These are phyloP conservation scores for Remorina albescens DNA, from an alignment of 2,797 vertebrate genomes.

Conservation along the genomic window DNA sequence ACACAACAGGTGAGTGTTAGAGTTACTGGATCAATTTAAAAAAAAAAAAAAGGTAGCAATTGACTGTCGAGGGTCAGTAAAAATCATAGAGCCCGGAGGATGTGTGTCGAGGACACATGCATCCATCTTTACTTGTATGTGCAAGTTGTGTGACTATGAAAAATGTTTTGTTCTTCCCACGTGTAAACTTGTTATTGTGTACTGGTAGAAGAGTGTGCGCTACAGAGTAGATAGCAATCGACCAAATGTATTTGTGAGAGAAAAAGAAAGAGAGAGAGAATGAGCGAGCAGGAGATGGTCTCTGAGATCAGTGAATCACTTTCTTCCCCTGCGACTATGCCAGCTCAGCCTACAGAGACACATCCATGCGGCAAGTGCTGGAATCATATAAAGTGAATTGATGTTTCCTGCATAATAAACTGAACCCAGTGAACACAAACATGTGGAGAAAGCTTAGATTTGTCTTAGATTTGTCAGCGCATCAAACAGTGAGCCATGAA, in stretches of 20 bases:
- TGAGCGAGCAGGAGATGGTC: constrained; percentile 35
- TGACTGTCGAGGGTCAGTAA: constrained; percentile 15
- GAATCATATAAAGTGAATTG: constrained; percentile 48
- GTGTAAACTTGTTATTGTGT: constrained; percentile 50
- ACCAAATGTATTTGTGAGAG: constrained; percentile 51
- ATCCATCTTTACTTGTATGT: constrained; percentile 7
- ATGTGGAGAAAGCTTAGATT: neutral
- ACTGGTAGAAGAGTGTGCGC: constrained; percentile 41
- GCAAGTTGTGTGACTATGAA: constrained; percentile 39
- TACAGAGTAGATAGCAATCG: constrained; percentile 57
- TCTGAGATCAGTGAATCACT: constrained; percentile 51
- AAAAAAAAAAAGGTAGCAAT: neutral
- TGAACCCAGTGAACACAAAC: constrained; percentile 8
- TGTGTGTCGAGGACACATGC: neutral
- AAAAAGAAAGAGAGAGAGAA: constrained; percentile 38
- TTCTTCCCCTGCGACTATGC: constrained; percentile 36
- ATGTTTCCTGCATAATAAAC: constrained; percentile 38
- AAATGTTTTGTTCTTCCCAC: constrained; percentile 48
- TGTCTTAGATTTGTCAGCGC: constrained; percentile 10
- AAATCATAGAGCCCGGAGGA: constrained; percentile 2
- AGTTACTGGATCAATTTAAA: constrained; percentile 9
- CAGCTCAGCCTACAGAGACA: constrained; percentile 51
- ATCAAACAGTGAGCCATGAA: constrained; percentile 8
- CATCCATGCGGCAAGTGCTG: constrained; percentile 30
- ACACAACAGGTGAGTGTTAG: constrained; percentile 89